phyloP scores from a whole-genome alignment of 1,140 invertebrate genomes.

The Cherax destructor region DNA sequence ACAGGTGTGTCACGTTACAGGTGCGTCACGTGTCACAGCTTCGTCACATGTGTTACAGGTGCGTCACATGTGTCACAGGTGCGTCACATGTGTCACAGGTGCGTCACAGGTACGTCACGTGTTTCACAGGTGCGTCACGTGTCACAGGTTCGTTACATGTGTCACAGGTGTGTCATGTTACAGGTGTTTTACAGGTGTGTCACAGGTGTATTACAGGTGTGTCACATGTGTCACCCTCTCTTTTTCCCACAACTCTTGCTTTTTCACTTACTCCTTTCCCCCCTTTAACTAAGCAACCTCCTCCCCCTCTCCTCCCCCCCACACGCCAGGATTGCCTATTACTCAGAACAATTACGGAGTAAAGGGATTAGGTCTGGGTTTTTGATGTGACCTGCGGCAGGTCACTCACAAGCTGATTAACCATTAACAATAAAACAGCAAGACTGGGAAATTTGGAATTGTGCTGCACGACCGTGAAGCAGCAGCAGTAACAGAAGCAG shows the following conservation, averaged over 20 bases:
- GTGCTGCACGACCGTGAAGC: no score
- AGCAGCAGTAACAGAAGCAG: neutral
- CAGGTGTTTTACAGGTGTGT: no score
- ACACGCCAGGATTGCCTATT: neutral
- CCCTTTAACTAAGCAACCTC: no score
- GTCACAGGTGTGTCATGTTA: no score
- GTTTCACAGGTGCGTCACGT: no score
- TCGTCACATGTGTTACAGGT: no score
- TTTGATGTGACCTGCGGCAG: neutral
- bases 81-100: no score
- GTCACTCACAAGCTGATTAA: slow-evolving; percentile 1
- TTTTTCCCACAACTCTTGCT: neutral
- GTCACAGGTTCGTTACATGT: no score
- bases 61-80: no score
- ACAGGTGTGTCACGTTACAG: no score
- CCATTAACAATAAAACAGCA: neutral
- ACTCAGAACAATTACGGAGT: neutral
- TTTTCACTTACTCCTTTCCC: neutral
- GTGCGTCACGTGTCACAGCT: no score
- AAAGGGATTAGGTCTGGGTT: neutral
- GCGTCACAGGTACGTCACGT: no score
- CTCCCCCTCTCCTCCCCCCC: neutral
- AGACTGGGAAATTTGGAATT: neutral
- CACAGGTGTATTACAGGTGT: neutral
- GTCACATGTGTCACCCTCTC: neutral